These are phyloP conservation scores for Eupithecia dodoneata DNA, from an alignment of 2,888 invertebrate genomes.

Conservation along the genomic window DNA sequence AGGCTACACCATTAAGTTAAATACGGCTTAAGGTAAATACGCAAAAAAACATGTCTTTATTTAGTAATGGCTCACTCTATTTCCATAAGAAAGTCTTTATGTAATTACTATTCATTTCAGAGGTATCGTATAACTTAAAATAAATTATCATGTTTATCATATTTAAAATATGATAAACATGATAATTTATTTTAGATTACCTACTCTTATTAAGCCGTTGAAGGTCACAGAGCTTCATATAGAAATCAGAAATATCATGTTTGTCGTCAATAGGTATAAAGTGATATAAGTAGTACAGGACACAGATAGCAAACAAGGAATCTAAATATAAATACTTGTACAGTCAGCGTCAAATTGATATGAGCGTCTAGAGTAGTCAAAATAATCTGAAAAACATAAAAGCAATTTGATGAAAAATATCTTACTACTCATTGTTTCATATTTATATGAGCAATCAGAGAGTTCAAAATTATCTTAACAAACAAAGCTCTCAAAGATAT, in stretches of 20 bases:
- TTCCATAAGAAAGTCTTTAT: slow-evolving; percentile 15
- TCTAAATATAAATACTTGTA: background rate
- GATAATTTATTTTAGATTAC: slow-evolving; percentile 25
- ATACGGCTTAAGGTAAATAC: background rate
- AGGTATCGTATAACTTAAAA: slow-evolving; percentile 8
- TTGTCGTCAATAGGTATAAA: slow-evolving; percentile 36
- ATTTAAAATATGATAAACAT: too few species aligned
- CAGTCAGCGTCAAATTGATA: too few species aligned
- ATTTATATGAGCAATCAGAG: too few species aligned
- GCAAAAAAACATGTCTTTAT: background rate
- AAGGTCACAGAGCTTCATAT: slow-evolving; percentile 69
- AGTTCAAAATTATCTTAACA: too few species aligned
- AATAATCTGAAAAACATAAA: too few species aligned
- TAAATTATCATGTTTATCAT: slow-evolving; percentile 12
- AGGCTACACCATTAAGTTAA: background rate
- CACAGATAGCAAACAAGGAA: background rate
- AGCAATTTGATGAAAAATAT: too few species aligned
- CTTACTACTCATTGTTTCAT: too few species aligned
- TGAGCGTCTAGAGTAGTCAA: too few species aligned
- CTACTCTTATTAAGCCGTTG: slow-evolving; percentile 38
- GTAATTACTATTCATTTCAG: background rate
- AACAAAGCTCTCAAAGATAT: too few species aligned
- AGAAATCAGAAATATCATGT: slow-evolving; percentile 68
- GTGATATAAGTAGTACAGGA: slow-evolving; percentile 19
- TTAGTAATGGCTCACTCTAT: background rate